A percentile compares a stretch with the other conserved stretches of the same genome.
Conservation (phyloP, 2,113 vertebrate species). For the Leuciscus idus region DNA sequence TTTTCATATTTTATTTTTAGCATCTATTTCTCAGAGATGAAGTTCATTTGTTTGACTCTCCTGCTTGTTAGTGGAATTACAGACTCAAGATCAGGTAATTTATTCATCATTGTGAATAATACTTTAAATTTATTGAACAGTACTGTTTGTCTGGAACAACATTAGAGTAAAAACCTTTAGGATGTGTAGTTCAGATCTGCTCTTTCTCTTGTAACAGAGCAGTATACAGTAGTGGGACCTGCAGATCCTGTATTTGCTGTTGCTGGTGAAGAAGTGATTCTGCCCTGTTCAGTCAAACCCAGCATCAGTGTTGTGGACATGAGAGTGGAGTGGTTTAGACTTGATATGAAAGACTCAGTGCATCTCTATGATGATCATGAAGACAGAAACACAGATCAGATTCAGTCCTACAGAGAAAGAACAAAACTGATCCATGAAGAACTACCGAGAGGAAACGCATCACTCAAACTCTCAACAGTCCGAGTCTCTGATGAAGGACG, state of each 20-base stretch:
- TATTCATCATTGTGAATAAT: background rate
- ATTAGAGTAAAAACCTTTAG: background rate
- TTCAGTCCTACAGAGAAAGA: conserved; percentile 43
- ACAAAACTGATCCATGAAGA: too few relatives aligned
- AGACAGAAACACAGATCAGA: conserved; percentile 4
- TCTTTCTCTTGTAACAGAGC: background rate
- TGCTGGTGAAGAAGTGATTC: conserved; percentile 31
- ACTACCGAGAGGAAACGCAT: too few relatives aligned
- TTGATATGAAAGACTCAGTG: background rate
- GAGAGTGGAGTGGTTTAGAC: conserved; percentile 40
- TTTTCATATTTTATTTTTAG: background rate
- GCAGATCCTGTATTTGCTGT: background rate
- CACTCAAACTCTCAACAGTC: too few relatives aligned
- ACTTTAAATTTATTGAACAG: background rate
- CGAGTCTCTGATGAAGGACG: too few relatives aligned
- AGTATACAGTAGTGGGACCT: too few relatives aligned
- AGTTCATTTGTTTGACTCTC: background rate
- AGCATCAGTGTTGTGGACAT: conserved; percentile 31
- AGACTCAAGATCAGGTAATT: background rate
- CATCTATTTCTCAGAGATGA: background rate
- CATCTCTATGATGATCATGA: conserved; percentile 28
- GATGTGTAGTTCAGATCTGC: background rate
- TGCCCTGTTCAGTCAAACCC: conserved; percentile 45
- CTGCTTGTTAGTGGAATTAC: background rate
- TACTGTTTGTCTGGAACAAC: background rate